A percentile compares a stretch with the other conserved stretches of the same genome.
Conservation (phyloP, 1,140 invertebrate species). For the Holotrichia oblita region DNA sequence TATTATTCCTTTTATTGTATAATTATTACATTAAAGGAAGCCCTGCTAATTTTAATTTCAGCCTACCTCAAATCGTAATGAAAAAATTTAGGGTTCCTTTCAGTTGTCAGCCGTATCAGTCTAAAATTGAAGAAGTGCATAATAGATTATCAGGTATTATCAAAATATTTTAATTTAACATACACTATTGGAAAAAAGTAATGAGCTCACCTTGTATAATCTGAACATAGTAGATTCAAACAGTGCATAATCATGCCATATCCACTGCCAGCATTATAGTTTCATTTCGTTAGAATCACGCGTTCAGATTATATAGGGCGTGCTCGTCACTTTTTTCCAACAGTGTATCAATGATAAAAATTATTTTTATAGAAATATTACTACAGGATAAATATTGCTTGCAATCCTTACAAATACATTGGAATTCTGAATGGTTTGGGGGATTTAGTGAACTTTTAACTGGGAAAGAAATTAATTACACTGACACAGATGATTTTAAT, state of each 20-base stretch:
- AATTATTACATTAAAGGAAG: slow-evolving; percentile 61
- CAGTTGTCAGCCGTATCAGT: slow-evolving; percentile 53
- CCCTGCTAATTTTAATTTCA: slow-evolving; percentile 60
- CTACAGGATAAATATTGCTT: slow-evolving; percentile 55
- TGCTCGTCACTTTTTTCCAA: too few relatives aligned
- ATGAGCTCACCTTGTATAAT: too few relatives aligned
- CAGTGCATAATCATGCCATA: too few relatives aligned
- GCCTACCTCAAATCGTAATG: slow-evolving; percentile 63
- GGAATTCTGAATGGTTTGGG: slow-evolving; percentile 65
- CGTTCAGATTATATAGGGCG: too few relatives aligned
- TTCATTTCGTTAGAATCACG: too few relatives aligned
- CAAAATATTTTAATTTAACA: neutral
- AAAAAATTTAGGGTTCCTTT: slow-evolving; percentile 63
- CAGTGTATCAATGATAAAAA: neutral
- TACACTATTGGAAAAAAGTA: too few relatives aligned
- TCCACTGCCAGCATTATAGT: too few relatives aligned
- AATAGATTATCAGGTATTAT: slow-evolving; percentile 57
- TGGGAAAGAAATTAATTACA: slow-evolving; percentile 51
- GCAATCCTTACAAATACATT: slow-evolving; percentile 63
- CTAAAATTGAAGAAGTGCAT: neutral
- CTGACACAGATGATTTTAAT: slow-evolving; percentile 53
- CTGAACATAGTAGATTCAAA: too few relatives aligned
- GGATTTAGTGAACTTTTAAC: slow-evolving; percentile 57
- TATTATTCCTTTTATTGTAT: slow-evolving; percentile 64
- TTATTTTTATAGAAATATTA: slow-evolving; percentile 60